Conservation (phyloP, 2,888 invertebrate genomes). For the Drosophila stalkeri region DNA sequence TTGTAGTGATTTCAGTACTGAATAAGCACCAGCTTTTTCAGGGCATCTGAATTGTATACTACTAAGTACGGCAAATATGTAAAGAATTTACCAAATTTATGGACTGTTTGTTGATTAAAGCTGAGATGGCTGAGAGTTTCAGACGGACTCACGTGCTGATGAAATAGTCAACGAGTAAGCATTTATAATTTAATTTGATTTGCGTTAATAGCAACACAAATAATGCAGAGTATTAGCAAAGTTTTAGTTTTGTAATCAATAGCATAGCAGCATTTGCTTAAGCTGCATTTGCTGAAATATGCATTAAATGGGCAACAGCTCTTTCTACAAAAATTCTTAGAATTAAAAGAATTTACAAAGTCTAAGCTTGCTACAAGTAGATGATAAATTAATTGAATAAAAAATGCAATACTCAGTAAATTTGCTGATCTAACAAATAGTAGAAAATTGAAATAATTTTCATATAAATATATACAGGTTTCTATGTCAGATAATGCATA, state of each 20-base stretch:
- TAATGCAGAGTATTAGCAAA: not conserved
- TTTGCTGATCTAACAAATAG: not conserved
- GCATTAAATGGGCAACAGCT: not conserved
- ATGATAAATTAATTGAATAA: not conserved
- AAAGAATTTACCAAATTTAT: conserved; percentile 6
- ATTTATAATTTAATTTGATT: not conserved
- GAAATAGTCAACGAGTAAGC: not conserved
- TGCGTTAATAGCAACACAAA: not conserved
- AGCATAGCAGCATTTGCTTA: not conserved
- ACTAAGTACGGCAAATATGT: conserved; percentile 1
- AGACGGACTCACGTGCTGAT: not conserved
- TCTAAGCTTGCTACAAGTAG: not conserved
- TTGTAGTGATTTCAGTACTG: conserved; percentile 20
- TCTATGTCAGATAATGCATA: not conserved
- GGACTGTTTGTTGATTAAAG: not conserved
- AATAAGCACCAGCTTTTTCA: not conserved
- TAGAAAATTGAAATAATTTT: not conserved
- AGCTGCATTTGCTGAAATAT: not conserved
- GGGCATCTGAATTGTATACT: not conserved
- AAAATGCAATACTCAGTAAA: not conserved
- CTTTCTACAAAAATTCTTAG: not conserved
- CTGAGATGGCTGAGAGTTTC: not conserved
- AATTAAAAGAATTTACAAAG: not conserved
- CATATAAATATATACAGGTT: not conserved
- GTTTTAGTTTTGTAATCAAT: not conserved